A percentile compares a stretch with the other conserved stretches of the same genome.
These are phyloP conservation scores for Threskiornis aethiopicus DNA, from an alignment of 2,797 vertebrate species.

Conservation along the genomic window DNA sequence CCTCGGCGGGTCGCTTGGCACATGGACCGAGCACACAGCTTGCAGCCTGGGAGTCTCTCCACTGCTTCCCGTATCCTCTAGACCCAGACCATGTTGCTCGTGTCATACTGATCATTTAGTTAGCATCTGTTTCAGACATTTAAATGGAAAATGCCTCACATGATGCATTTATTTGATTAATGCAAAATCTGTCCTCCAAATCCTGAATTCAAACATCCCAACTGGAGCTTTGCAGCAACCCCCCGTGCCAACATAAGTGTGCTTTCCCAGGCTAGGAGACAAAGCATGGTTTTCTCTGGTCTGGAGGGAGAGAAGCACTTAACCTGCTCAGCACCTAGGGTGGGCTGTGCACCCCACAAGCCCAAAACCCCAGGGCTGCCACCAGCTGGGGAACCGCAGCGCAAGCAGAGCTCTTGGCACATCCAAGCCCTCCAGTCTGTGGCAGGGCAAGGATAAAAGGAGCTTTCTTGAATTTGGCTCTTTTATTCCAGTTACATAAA, in stretches of 20 bases:
- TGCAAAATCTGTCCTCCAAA: background rate
- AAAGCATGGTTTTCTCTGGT: background rate
- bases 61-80: background rate
- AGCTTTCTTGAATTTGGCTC: background rate
- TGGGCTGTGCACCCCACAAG: background rate
- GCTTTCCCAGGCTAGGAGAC: background rate
- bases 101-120: background rate
- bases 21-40: background rate
- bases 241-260: background rate
- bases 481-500: background rate
- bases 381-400: background rate
- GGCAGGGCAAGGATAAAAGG: background rate
- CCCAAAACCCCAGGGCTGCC: background rate
- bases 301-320: background rate
- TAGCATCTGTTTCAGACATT: background rate
- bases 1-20: background rate
- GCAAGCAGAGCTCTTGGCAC: background rate
- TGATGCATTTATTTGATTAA: background rate
- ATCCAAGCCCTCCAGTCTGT: background rate
- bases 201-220: background rate
- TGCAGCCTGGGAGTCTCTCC: background rate
- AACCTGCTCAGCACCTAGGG: fast-evolving
- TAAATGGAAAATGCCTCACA: background rate
- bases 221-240: background rate
- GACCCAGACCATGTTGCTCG: fast-evolving